A percentile compares a stretch with the other conserved stretches of the same genome.
phyloP scores from a whole-genome alignment of 2,113 vertebrate genomes.

The Heterochromis multidens region DNA sequence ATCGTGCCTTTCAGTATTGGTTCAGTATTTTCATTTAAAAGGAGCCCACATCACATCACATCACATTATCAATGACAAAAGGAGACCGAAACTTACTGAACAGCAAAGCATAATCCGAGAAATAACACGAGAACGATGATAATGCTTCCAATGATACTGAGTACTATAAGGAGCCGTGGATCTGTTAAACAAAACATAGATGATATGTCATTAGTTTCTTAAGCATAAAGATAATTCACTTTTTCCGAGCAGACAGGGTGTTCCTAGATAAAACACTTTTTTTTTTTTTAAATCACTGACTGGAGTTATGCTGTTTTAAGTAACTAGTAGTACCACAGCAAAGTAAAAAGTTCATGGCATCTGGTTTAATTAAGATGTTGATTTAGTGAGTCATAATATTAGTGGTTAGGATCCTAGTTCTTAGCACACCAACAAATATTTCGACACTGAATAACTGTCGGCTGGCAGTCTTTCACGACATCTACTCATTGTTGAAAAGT shows the following conservation, averaged over 20 bases:
- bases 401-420: neutral
- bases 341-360: neutral
- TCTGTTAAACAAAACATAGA: constrained; percentile 23
- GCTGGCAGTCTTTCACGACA: neutral
- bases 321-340: neutral
- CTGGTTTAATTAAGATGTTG: neutral
- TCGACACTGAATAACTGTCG: neutral
- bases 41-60: neutral
- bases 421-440: neutral
- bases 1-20: neutral
- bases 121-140: constrained; percentile 16
- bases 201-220: neutral
- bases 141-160: constrained; percentile 19
- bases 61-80: neutral
- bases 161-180: neutral
- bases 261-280: neutral
- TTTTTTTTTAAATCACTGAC: neutral
- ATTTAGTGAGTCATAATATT: neutral
- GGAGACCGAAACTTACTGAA: constrained; percentile 42
- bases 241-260: neutral
- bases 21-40: neutral
- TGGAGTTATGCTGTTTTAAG: neutral
- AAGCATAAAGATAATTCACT: neutral
- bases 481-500: neutral
- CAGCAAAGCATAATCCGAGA: constrained; percentile 31